Conservation (phyloP, 1,140 invertebrate species). For the Neelides sp. region DNA sequence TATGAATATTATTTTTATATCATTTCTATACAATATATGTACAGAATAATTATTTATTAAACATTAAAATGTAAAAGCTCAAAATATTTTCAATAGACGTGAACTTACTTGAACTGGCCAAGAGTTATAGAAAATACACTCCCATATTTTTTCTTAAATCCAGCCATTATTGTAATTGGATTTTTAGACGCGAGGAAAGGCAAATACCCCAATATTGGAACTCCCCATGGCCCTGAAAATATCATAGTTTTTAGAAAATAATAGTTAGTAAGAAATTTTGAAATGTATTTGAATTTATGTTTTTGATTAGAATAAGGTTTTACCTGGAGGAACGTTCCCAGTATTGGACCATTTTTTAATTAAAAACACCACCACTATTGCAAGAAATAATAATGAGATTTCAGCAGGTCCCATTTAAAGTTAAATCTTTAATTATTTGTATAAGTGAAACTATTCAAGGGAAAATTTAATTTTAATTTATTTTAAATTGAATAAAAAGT, state of each 20-base stretch:
- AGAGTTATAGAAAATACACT: conserved; percentile 27
- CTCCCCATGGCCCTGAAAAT: conserved; percentile 25
- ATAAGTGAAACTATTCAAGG: too few species aligned
- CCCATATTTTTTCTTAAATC: conserved; percentile 25
- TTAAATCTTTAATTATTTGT: too few species aligned
- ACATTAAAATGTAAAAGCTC: neutral
- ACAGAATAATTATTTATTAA: neutral
- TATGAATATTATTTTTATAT: too few species aligned
- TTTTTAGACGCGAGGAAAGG: conserved; percentile 22
- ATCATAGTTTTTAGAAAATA: neutral
- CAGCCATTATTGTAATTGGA: conserved; percentile 19
- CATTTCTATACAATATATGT: neutral
- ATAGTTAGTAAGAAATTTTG: neutral
- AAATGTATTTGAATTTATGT: neutral
- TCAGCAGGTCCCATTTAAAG: too few species aligned
- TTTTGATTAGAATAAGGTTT: neutral
- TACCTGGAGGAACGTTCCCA: conserved; percentile 18
- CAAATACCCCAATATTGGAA: conserved; percentile 26
- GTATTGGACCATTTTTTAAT: conserved; percentile 8
- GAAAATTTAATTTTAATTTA: too few species aligned
- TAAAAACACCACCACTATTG: conserved; percentile 3
- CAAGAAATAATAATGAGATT: too few species aligned
- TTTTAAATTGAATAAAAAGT: too few species aligned
- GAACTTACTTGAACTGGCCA: conserved; percentile 22
- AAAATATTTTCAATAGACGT: neutral